A percentile compares a stretch with the other conserved stretches of the same genome.
Evolutionary conservation across 1,140 invertebrate genomes (phyloP).

Genomic region (Caenorhabditis briggsae): DNA sequence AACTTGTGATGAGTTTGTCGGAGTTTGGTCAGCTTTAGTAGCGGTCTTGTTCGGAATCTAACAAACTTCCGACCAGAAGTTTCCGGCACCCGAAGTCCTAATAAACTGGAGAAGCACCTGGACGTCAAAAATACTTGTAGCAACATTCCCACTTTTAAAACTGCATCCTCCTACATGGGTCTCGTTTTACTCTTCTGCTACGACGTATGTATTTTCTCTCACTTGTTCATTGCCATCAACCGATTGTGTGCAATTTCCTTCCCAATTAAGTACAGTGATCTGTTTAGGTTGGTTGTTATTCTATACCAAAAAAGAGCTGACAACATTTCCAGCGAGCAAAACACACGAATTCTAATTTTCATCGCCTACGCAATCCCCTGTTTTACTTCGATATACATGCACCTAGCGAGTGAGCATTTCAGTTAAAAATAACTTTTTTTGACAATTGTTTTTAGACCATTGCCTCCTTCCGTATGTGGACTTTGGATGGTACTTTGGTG

Average conservation of each 20-base stretch:
- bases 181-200: conserved; percentile 51
- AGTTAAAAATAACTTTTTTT: not conserved
- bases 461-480: conserved; percentile 48
- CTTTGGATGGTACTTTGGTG: conserved; percentile 43
- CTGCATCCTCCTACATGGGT: not conserved
- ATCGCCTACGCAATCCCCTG: conserved; percentile 22
- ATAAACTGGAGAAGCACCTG: too few species aligned
- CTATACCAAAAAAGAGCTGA: too few species aligned
- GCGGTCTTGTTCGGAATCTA: too few species aligned
- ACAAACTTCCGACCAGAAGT: too few species aligned
- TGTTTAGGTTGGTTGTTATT: conserved; percentile 21
- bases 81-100: too few species aligned
- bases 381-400: conserved; percentile 53
- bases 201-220: conserved; percentile 53
- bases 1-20: too few species aligned
- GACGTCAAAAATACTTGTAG: not conserved
- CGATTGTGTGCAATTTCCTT: conserved; percentile 48
- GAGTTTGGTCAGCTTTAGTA: too few species aligned
- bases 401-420: conserved; percentile 32
- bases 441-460: not conserved
- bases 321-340: conserved; percentile 16
- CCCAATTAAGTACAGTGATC: conserved; percentile 39
- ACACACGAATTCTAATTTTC: conserved; percentile 50
- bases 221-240: conserved; percentile 56
- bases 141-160: conserved; percentile 16